phyloP scores from a whole-genome alignment of 1,140 invertebrate genomes.

The Oedothorax gibbosus region DNA sequence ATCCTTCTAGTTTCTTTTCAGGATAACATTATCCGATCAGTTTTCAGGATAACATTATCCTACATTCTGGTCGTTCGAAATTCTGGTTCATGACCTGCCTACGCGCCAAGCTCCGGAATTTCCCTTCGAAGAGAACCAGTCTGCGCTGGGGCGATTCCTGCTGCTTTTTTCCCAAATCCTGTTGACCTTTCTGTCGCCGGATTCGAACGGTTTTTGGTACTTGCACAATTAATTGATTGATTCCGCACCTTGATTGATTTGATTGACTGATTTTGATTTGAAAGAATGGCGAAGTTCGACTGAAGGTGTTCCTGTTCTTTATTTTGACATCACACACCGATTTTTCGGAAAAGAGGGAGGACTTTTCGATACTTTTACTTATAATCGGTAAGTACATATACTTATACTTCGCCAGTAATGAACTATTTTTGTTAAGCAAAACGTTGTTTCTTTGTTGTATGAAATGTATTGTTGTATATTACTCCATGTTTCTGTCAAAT shows the following conservation, averaged over 20 bases:
- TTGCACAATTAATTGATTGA: slow-evolving; percentile 16
- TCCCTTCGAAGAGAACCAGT: slow-evolving; percentile 64
- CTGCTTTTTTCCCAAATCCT: slow-evolving; percentile 17
- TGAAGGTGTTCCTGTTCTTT: too few relatives aligned
- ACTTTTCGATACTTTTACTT: not conserved
- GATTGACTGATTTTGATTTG: not conserved
- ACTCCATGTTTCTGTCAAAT: too few relatives aligned
- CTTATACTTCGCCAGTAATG: too few relatives aligned
- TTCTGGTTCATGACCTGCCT: slow-evolving; percentile 57
- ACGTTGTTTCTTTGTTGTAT: too few relatives aligned
- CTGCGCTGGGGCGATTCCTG: slow-evolving; percentile 64
- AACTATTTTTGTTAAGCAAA: too few relatives aligned
- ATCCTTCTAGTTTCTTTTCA: not conserved
- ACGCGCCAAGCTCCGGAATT: slow-evolving; percentile 62
- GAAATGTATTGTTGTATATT: too few relatives aligned
- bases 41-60: not conserved
- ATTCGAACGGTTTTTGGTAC: slow-evolving; percentile 1
- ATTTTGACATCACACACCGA: not conserved
- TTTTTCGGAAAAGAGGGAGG: slow-evolving; percentile 24
- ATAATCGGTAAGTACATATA: too few relatives aligned
- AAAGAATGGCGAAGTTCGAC: not conserved
- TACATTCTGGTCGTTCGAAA: not conserved
- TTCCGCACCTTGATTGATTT: not conserved
- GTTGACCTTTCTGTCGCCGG: slow-evolving; percentile 21
- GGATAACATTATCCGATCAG: not conserved